Base-by-base conservation (phyloP, 2,113 vertebrate genomes). In the Melanotaenia duboulayi region DNA sequence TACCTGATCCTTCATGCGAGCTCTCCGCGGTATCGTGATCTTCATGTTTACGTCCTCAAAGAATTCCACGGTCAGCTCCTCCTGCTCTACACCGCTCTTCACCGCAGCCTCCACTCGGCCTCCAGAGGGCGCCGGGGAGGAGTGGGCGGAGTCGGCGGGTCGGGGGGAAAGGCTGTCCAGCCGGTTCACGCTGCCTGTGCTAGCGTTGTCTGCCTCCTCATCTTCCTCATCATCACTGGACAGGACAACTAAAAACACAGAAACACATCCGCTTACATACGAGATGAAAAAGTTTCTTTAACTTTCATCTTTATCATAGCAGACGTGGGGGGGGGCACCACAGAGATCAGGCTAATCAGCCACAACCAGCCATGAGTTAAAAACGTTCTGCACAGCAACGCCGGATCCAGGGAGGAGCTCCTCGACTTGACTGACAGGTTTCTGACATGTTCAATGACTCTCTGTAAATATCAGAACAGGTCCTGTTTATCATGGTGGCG, bases 1-100 rank as follows among this genome's bases (percentile, higher is more conserved):
- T 93, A 98, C 98, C 95, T 96, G 94, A 78, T 99, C 97, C 87
- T 96, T 98, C 96, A 97, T 97, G 81, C 95, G 95, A 75, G 94
- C 93, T 90, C 96, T 95, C 83, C 95, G 93, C 19, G 96, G 95
- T 74, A 96, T 81, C 3, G 84, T 81, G 78, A 95, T 67, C 75
- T 92, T 95, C 79, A 93, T 82, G 86, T 95, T 95, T 71, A 93
- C 77, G 22, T 98, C 95, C 54, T 93, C 84, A 32, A 95, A 93
- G 88, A 93, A 94, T 32, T 92, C 95, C 0, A 42, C 4, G 63
- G 78, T 87, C 10, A 90, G 56, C 65, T 95, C 95, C 37, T 97
- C 96, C 82, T 91, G 92, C 80, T 95, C 95, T 9, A 32, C 87
- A 13, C 91, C 87, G 62, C 95, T 95, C 85, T 97, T 97, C 68